A percentile compares a stretch with the other conserved stretches of the same genome.
These are phyloP conservation scores for Orthonevra nobilis DNA, from an alignment of 2,888 invertebrate genomes.

Conservation along the genomic window DNA sequence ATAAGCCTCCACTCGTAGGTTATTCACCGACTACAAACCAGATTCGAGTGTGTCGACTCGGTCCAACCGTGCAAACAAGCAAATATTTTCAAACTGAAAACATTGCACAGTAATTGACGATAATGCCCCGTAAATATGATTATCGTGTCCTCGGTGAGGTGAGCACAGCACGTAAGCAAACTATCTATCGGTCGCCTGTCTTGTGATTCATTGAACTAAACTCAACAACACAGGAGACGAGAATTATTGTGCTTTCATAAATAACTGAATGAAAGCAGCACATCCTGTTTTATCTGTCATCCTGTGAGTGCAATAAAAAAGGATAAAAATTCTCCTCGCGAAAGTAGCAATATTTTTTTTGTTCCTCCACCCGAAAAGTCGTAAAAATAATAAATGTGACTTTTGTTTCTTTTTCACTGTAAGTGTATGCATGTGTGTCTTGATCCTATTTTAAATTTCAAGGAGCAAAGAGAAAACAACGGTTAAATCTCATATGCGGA, in stretches of 20 bases:
- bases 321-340: no score
- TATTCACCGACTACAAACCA: constrained; percentile 21
- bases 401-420: constrained; percentile 42
- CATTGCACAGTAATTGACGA: constrained; percentile 57
- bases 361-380: constrained; percentile 6
- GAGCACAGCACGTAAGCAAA: background rate
- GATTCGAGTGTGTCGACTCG: constrained; percentile 40
- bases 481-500: constrained; percentile 44
- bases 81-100: constrained; percentile 64
- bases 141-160: constrained; percentile 39
- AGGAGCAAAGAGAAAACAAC: background rate
- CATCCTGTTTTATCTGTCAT: constrained; percentile 16
- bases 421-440: background rate
- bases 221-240: background rate
- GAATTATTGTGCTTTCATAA: constrained; percentile 39
- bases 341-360: constrained; percentile 43
- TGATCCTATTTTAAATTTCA: constrained; percentile 53
- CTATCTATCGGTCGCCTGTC: background rate
- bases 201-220: constrained; percentile 37
- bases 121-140: constrained; percentile 62
- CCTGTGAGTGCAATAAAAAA: constrained; percentile 16
- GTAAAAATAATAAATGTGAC: constrained; percentile 63
- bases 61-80: constrained; percentile 15
- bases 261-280: constrained; percentile 37
- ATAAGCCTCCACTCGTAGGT: constrained; percentile 30